Conservation (phyloP, 35 echinoderm and acorn worm genomes). For the Hemicentrotus pulcherrimus region DNA sequence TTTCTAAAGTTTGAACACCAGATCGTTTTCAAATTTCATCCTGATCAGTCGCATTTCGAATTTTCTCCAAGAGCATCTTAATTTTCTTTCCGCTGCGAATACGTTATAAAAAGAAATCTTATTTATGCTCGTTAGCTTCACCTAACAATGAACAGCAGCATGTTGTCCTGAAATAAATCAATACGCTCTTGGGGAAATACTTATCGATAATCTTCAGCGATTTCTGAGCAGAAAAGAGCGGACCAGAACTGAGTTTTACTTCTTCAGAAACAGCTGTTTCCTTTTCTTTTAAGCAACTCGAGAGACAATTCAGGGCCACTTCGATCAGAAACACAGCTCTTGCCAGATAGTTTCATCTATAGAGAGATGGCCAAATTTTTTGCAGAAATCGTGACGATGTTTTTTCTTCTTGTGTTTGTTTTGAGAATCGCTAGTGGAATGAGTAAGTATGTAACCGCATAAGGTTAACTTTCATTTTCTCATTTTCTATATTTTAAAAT, state of each 20-base stretch:
- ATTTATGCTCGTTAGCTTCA: not conserved
- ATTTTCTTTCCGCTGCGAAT: not conserved
- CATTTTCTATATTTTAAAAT: not conserved
- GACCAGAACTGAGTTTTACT: not conserved
- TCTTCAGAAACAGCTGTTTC: not conserved
- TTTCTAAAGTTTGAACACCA: not conserved
- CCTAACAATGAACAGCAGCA: not conserved
- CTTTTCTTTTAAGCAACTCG: not conserved
- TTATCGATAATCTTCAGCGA: not conserved
- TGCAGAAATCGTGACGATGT: not conserved
- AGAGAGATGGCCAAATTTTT: not conserved
- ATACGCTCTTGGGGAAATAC: not conserved
- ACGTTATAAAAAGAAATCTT: not conserved
- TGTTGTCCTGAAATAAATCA: constrained; percentile 13
- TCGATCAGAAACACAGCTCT: not conserved
- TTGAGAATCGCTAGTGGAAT: not conserved
- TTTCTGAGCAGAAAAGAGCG: not conserved
- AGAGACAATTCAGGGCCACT: not conserved
- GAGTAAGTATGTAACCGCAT: not conserved
- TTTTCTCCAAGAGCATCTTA: not conserved
- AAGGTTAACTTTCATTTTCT: not conserved
- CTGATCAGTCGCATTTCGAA: not conserved
- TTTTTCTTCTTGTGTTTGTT: not conserved
- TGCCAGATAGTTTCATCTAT: not conserved
- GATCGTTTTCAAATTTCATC: not conserved